Evolutionary conservation across 1,140 invertebrate species (phyloP).

Genomic region (Helicoverpa zea): DNA sequence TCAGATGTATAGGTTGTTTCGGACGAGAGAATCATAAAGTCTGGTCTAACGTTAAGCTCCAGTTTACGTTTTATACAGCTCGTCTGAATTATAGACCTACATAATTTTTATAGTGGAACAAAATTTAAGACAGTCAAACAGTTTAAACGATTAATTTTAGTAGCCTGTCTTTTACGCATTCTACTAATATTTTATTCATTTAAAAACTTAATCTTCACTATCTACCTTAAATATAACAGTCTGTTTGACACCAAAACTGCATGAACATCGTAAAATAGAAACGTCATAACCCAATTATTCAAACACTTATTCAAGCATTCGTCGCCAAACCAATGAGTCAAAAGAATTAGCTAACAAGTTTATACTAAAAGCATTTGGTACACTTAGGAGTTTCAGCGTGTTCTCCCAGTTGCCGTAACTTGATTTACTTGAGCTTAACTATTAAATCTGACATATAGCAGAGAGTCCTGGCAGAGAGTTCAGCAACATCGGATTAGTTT

Average conservation of each 20-base stretch:
- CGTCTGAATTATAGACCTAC: too few species aligned
- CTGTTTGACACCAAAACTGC: background rate
- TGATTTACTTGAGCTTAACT: conserved; percentile 33
- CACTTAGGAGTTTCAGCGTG: conserved; percentile 25
- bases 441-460: conserved; percentile 40
- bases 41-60: background rate
- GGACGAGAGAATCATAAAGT: background rate
- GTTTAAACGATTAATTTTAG: too few species aligned
- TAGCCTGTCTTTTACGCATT: too few species aligned
- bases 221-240: too few species aligned
- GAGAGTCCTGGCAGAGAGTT: conserved; percentile 15
- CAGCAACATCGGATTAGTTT: background rate
- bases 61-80: background rate
- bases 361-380: conserved; percentile 23
- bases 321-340: background rate
- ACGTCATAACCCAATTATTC: background rate
- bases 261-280: background rate
- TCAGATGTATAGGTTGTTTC: background rate
- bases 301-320: background rate
- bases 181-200: too few species aligned
- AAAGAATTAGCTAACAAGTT: conserved; percentile 28
- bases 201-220: too few species aligned
- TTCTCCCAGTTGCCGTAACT: conserved; percentile 12
- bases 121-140: background rate
- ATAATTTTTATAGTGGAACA: background rate